Percentiles rank a stretch among this genome's conserved stretches.
phyloP scores from a whole-genome alignment of 2,888 invertebrate genomes.

The Parelbella ahira region DNA sequence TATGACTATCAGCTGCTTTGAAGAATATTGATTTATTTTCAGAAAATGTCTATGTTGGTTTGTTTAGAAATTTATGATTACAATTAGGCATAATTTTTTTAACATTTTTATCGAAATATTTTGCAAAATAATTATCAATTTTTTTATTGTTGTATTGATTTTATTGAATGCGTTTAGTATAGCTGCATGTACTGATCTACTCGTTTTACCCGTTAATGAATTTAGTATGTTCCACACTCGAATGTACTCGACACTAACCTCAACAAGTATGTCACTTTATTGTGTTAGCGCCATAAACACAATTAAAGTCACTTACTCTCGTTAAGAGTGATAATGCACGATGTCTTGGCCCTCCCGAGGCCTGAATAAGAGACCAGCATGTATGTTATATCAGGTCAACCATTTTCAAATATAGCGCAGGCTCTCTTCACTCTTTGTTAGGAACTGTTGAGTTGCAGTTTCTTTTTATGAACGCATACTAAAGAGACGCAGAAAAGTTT shows the following conservation, averaged over 20 bases:
- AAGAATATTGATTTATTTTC: conserved; percentile 1
- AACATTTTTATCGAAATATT: conserved; percentile 8
- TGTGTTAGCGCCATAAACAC: conserved; percentile 70
- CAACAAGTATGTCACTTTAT: conserved; percentile 40
- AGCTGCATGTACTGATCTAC: conserved; percentile 17
- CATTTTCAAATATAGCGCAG: conserved; percentile 46
- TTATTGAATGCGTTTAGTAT: conserved; percentile 18
- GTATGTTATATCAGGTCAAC: conserved; percentile 30
- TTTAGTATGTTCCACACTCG: conserved; percentile 21
- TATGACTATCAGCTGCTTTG: not conserved
- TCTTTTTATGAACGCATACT: too few species aligned
- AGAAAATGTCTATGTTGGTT: not conserved
- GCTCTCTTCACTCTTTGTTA: conserved; percentile 43
- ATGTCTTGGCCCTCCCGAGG: conserved; percentile 62
- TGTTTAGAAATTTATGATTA: not conserved
- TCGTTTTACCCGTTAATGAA: conserved; percentile 15
- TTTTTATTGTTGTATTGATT: conserved; percentile 7
- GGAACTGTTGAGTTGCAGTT: too few species aligned
- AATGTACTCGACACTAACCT: too few species aligned
- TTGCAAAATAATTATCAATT: conserved; percentile 21
- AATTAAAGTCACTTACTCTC: conserved; percentile 77
- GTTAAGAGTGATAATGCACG: conserved; percentile 63
- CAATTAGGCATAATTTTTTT: conserved; percentile 14
- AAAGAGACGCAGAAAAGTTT: too few species aligned
- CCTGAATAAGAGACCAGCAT: too few species aligned